A percentile compares a stretch with the other conserved stretches of the same genome.
These are phyloP conservation scores for Gari tellinella DNA, from an alignment of 2,888 invertebrate species.

Conservation along the genomic window DNA sequence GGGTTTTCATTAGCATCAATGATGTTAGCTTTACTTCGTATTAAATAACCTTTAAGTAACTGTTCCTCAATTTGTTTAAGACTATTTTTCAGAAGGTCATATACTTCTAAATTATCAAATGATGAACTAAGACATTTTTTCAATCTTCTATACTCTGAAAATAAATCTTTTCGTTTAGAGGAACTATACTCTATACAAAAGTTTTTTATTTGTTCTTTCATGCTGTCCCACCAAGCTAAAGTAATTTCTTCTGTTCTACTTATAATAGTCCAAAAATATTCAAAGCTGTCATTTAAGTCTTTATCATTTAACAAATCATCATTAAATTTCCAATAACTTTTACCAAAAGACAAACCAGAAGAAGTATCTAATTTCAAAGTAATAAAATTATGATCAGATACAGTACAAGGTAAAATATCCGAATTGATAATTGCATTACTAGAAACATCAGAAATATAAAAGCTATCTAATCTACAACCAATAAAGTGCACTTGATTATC, in stretches of 20 bases:
- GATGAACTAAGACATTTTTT: no score
- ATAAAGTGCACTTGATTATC: no score
- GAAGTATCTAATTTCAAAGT: conserved; percentile 13
- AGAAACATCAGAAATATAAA: no score
- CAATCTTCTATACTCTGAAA: no score
- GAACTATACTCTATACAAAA: no score
- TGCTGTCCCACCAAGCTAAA: conserved; percentile 28
- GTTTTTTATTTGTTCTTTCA: conserved; percentile 15
- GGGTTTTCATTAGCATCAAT: conserved; percentile 25
- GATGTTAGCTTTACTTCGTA: conserved; percentile 22
- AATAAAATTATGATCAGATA: conserved; percentile 36
- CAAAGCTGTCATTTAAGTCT: conserved; percentile 17
- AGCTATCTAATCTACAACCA: no score
- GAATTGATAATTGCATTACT: not conserved
- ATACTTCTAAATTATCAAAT: no score
- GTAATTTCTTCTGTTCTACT: conserved; percentile 12
- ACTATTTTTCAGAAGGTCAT: not conserved
- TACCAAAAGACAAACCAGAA: conserved; percentile 13
- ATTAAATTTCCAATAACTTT: conserved; percentile 40
- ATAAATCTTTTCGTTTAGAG: no score
- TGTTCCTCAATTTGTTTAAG: conserved; percentile 11
- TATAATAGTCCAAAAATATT: conserved; percentile 29
- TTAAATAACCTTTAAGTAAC: conserved; percentile 7
- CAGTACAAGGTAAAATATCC: conserved; percentile 6
- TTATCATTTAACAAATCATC: conserved; percentile 24